These are phyloP conservation scores for Andrena flavipes DNA, from an alignment of 2,888 invertebrate species.

Conservation along the genomic window DNA sequence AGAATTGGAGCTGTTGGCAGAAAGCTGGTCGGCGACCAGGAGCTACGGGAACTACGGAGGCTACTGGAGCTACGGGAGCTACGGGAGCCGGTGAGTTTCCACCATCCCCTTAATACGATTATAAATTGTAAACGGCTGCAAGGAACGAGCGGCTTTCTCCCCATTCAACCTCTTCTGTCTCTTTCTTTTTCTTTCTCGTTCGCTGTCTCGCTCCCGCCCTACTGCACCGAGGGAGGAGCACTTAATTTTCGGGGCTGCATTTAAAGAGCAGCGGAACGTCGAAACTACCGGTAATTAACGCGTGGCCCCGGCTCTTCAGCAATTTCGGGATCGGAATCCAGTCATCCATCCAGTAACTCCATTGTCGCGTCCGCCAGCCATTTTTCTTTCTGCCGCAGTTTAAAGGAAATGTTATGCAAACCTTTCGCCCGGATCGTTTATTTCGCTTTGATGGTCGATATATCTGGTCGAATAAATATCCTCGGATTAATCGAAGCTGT, in stretches of 20 bases:
- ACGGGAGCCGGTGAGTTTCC: slow-evolving; percentile 68
- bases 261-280: slow-evolving; percentile 64
- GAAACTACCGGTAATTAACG: slow-evolving; percentile 67
- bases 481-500: too few relatives aligned
- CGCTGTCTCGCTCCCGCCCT: slow-evolving; percentile 19
- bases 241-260: slow-evolving; percentile 61
- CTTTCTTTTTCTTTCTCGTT: slow-evolving; percentile 10
- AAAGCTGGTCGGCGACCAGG: slow-evolving; percentile 47
- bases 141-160: slow-evolving; percentile 65
- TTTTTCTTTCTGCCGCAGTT: not conserved
- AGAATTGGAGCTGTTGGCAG: slow-evolving; percentile 54
- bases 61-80: too few relatives aligned
- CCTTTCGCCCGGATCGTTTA: not conserved
- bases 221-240: slow-evolving; percentile 26
- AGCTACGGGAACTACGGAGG: slow-evolving; percentile 30
- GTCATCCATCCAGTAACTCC: slow-evolving; percentile 40
- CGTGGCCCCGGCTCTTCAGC: slow-evolving; percentile 30
- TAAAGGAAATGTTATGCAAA: not conserved
- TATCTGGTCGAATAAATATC: too few relatives aligned
- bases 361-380: slow-evolving; percentile 30
- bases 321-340: slow-evolving; percentile 60
- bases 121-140: slow-evolving; percentile 75
- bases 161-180: slow-evolving; percentile 1
- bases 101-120: slow-evolving; percentile 70
- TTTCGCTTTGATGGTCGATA: too few relatives aligned